Evolutionary conservation across 2,113 vertebrate species (phyloP), one percentile per base, ranked within the genome.

Genomic region (Lota lota): DNA sequence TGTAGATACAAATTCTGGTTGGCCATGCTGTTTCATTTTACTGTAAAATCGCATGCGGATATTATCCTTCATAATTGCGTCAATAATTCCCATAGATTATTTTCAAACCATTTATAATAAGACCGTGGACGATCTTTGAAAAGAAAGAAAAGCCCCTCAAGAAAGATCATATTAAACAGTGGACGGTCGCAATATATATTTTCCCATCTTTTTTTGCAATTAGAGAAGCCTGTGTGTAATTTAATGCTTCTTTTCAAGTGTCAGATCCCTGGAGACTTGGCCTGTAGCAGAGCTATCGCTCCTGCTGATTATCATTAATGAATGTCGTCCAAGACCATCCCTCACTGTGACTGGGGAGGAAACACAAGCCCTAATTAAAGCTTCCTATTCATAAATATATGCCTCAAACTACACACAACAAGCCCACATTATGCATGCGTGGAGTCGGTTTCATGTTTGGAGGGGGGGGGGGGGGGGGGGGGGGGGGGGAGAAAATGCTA

Each of bases 231-330:
- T 83, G 76, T 81, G 85, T 89, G 89, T 90, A 88, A 89, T 89
- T 89, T 88, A 89, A 89, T 87, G 87, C 88, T 89, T 88, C 87
- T 90, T 88, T 88, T 90, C 85, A 89, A 89, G 89, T 90, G 83
- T 87, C 75, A 77, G 79, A 73, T 89, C 89, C 88, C 85, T 79
- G 28, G 89, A 88, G 89, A 89, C 87, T 84, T 81, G 83, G 84
- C 84, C 88, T 83, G 85, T 86, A 89, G 85, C 89, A 84, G 80
- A 68, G 84, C 85, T 85, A 90, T 86, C 83, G 85, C 88, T 90
- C 84, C 85, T 87, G 89, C 85, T 90, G 89, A 90, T 90, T 89
- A 90, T 90, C 89, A 89, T 89, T 89, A 90, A 89, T 89, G 88
- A 90, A 90, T 85, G 85, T 88, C 87, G 82, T 85, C 73, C 80